Conservation (phyloP, 2,888 invertebrate species). For the Dyspetes luteomarginatus region DNA sequence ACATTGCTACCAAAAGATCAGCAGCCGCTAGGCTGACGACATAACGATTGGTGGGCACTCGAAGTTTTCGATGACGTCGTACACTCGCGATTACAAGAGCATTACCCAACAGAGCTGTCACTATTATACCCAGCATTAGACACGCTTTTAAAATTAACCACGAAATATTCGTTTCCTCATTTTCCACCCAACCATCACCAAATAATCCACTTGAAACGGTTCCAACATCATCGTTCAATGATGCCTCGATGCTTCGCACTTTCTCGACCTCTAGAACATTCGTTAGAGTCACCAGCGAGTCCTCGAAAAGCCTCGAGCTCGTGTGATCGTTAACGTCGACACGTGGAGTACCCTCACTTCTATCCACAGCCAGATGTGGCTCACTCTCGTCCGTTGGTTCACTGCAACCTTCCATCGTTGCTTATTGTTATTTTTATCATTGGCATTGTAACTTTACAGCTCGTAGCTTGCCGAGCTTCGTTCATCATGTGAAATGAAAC, state of each 20-base stretch:
- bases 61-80: slow-evolving; percentile 90
- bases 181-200: slow-evolving; percentile 32
- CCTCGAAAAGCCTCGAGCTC: slow-evolving; percentile 34
- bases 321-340: slow-evolving; percentile 8
- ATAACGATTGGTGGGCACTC: slow-evolving; percentile 97
- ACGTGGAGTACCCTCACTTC: not conserved
- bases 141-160: slow-evolving; percentile 88
- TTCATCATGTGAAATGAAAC: slow-evolving; percentile 6
- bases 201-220: slow-evolving; percentile 1
- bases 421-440: slow-evolving; percentile 37
- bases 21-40: slow-evolving; percentile 97
- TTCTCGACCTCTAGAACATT: slow-evolving; percentile 43
- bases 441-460: not conserved
- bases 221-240: not conserved
- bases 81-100: slow-evolving; percentile 94
- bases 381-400: slow-evolving; percentile 74
- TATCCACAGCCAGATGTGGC: slow-evolving; percentile 61
- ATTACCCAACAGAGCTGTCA: slow-evolving; percentile 95
- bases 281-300: slow-evolving; percentile 55
- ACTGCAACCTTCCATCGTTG: slow-evolving; percentile 76
- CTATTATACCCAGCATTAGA: slow-evolving; percentile 92
- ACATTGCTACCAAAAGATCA: slow-evolving; percentile 95
- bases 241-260: slow-evolving; percentile 22
- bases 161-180: slow-evolving; percentile 77
- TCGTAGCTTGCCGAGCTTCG: slow-evolving; percentile 10